These are phyloP conservation scores for Dinoponera quadriceps DNA, from an alignment of 1,140 invertebrate genomes.

Conservation along the genomic window DNA sequence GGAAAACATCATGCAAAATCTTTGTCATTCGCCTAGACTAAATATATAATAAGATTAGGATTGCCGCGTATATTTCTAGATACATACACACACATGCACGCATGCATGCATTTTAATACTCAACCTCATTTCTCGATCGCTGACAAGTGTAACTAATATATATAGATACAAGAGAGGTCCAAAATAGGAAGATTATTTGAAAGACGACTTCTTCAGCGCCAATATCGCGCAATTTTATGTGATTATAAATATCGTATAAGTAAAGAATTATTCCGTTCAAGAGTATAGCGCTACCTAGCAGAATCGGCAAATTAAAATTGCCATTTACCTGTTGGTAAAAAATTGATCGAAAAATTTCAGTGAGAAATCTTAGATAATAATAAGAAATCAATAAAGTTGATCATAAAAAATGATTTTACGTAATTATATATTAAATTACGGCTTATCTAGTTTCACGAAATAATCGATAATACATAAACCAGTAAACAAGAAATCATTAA, in stretches of 20 bases:
- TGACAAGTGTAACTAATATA: conserved; percentile 37
- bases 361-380: too few species aligned
- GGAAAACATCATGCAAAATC: conserved; percentile 34
- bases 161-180: neutral
- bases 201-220: neutral
- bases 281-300: neutral
- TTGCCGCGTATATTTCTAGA: neutral
- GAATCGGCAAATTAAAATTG: conserved; percentile 28
- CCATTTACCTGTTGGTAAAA: conserved; percentile 22
- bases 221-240: neutral
- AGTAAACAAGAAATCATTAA: too few species aligned
- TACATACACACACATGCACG: neutral
- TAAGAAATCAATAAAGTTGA: too few species aligned
- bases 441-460: too few species aligned
- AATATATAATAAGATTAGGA: neutral
- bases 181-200: neutral
- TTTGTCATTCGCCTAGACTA: conserved; percentile 30
- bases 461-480: too few species aligned
- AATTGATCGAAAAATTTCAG: too few species aligned
- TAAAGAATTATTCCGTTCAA: conserved; percentile 6
- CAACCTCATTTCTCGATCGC: conserved; percentile 24
- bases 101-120: conserved; percentile 1
- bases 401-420: neutral
- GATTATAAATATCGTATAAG: neutral
- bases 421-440: too few species aligned